Evolutionary conservation across 2,797 vertebrate genomes (phyloP).

Genomic region (Xerus rutilus): DNA sequence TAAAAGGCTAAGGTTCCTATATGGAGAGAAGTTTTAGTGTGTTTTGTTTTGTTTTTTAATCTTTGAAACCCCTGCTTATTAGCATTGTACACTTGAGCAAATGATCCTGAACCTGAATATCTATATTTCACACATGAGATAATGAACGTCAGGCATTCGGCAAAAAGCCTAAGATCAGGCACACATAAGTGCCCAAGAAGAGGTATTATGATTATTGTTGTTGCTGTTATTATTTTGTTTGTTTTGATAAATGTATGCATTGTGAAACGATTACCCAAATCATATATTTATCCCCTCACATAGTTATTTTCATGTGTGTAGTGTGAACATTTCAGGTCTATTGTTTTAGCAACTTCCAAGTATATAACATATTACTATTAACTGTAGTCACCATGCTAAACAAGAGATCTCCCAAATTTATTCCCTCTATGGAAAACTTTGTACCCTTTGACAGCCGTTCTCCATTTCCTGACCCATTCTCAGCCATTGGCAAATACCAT

Average conservation of each 20-base stretch:
- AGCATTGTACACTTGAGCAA: background rate
- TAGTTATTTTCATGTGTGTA: background rate
- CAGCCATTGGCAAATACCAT: background rate
- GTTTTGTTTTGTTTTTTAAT: background rate
- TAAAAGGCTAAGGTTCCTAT: background rate
- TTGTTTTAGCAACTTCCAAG: background rate
- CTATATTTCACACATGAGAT: background rate
- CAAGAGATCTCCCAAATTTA: background rate
- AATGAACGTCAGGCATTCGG: background rate
- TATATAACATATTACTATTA: background rate
- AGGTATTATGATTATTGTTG: background rate
- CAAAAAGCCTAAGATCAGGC: background rate
- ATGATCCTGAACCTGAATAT: background rate
- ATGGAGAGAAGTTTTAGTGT: background rate
- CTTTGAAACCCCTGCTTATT: background rate
- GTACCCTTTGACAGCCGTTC: background rate
- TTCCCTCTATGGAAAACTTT: background rate
- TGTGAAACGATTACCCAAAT: background rate
- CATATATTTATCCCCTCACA: background rate
- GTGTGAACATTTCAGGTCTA: background rate
- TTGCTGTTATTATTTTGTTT: background rate
- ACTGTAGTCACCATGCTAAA: background rate
- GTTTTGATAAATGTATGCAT: background rate
- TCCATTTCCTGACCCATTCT: background rate
- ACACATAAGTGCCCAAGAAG: background rate